phyloP scores from a whole-genome alignment of 2,797 vertebrate species.

The Karalla daura region DNA sequence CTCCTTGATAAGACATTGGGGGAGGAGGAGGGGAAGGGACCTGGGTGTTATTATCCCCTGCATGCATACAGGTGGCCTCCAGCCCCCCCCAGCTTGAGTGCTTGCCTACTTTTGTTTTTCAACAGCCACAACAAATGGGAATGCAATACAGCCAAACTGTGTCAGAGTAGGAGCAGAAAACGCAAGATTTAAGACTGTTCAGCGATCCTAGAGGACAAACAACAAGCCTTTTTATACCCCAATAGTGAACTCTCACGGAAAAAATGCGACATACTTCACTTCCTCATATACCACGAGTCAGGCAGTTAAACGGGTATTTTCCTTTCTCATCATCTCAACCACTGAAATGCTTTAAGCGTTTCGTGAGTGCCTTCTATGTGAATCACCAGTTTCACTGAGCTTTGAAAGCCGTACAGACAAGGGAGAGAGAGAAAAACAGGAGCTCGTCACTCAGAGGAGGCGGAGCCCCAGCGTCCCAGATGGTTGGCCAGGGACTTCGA shows the following conservation, averaged over 20 bases:
- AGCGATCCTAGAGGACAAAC: background rate
- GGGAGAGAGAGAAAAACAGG: constrained; percentile 26
- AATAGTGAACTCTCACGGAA: background rate
- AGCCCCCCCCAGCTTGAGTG: constrained; percentile 29
- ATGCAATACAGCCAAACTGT: constrained; percentile 40
- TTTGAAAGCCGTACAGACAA: constrained; percentile 5
- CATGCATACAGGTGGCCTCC: constrained; percentile 75
- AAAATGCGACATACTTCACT: constrained; percentile 1
- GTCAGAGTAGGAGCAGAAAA: background rate
- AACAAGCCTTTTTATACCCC: background rate
- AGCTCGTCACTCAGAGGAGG: constrained; percentile 73
- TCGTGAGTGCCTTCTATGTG: constrained; percentile 9
- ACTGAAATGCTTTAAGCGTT: constrained; percentile 1
- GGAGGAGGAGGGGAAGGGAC: background rate
- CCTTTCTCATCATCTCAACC: background rate
- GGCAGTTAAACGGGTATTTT: constrained; percentile 1
- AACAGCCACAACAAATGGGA: constrained; percentile 47
- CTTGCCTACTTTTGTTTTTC: constrained; percentile 59
- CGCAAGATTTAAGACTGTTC: background rate
- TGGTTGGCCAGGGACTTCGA: constrained; percentile 69
- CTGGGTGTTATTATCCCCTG: constrained; percentile 57
- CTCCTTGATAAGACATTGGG: constrained; percentile 26
- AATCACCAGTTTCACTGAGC: constrained; percentile 50
- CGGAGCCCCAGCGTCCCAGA: constrained; percentile 59
- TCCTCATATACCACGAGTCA: background rate